Percentiles rank a stretch among this genome's conserved stretches.
These are phyloP conservation scores for Neodon shergylaensis DNA, from an alignment of 2,113 vertebrate genomes.

Conservation along the genomic window DNA sequence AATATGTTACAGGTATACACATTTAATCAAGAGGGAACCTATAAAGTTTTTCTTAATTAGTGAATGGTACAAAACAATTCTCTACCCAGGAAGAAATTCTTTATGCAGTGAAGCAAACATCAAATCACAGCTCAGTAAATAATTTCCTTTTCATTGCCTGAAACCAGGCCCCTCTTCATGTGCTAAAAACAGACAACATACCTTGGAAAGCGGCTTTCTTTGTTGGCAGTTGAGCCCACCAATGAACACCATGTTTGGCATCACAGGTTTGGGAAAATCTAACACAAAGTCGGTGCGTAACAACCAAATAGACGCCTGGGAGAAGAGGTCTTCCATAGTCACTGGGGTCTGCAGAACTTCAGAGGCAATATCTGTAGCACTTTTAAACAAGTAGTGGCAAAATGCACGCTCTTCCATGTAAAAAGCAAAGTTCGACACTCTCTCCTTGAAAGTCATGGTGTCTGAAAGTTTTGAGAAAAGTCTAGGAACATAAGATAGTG, in stretches of 20 bases:
- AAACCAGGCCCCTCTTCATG: not conserved
- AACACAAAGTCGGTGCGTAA: slow-evolving; percentile 70
- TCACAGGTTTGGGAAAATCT: slow-evolving; percentile 85
- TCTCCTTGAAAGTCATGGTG: too few species aligned
- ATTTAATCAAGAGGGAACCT: too few species aligned
- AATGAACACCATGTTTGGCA: slow-evolving; percentile 90
- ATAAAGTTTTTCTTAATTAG: not conserved
- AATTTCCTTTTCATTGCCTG: not conserved
- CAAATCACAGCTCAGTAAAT: not conserved
- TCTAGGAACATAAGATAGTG: too few species aligned
- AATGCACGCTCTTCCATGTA: slow-evolving; percentile 2
- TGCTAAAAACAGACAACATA: not conserved
- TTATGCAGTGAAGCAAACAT: fast-evolving
- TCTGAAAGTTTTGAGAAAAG: too few species aligned
- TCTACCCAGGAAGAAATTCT: not conserved
- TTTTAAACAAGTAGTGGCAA: not conserved
- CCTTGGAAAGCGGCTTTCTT: slow-evolving; percentile 47
- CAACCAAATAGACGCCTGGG: slow-evolving; percentile 58
- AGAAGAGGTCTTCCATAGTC: slow-evolving; percentile 80
- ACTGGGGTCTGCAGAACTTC: slow-evolving; percentile 68
- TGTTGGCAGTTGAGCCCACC: slow-evolving; percentile 82
- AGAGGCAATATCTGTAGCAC: slow-evolving; percentile 25
- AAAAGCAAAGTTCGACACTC: slow-evolving; percentile 30
- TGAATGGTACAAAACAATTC: not conserved
- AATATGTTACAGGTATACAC: too few species aligned